phyloP scores from a whole-genome alignment of 2,113 vertebrate genomes.

The Mesoclemmys tuberculata region DNA sequence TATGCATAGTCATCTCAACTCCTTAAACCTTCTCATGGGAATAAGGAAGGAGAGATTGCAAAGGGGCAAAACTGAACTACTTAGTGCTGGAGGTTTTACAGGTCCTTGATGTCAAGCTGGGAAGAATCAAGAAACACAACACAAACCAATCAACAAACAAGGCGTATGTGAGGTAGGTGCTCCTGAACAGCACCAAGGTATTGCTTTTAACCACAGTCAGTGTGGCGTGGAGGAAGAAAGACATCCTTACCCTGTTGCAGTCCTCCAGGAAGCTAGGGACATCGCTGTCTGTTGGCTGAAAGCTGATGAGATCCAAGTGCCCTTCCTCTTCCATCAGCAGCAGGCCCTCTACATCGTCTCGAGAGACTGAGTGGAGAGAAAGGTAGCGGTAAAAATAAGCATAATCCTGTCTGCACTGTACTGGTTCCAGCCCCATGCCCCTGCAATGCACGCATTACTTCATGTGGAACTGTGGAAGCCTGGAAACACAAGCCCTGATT shows the following conservation, averaged over 20 bases:
- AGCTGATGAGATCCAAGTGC: slow-evolving; percentile 94
- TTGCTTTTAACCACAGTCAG: not conserved
- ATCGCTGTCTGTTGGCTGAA: slow-evolving; percentile 98
- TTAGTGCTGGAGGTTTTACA: not conserved
- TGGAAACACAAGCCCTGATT: slow-evolving; percentile 46
- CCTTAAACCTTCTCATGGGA: not conserved
- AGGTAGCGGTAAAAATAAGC: slow-evolving; percentile 25
- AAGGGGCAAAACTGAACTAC: not conserved
- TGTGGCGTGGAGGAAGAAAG: not conserved
- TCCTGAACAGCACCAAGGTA: not conserved
- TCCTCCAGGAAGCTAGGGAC: slow-evolving; percentile 98
- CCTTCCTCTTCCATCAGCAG: slow-evolving; percentile 94
- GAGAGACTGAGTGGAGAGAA: slow-evolving; percentile 84
- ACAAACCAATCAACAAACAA: not conserved
- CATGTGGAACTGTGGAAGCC: slow-evolving; percentile 34
- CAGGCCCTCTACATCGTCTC: slow-evolving; percentile 93
- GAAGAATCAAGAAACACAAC: not conserved
- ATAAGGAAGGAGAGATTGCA: not conserved
- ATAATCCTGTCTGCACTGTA: not conserved
- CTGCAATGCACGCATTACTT: not conserved
- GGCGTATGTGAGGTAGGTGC: not conserved
- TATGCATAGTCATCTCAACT: not conserved
- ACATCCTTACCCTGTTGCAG: slow-evolving; percentile 88
- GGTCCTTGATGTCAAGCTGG: not conserved
- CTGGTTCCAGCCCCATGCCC: not conserved